phyloP scores from a whole-genome alignment of 2,113 vertebrate species.

The Beaufortia kweichowensis region DNA sequence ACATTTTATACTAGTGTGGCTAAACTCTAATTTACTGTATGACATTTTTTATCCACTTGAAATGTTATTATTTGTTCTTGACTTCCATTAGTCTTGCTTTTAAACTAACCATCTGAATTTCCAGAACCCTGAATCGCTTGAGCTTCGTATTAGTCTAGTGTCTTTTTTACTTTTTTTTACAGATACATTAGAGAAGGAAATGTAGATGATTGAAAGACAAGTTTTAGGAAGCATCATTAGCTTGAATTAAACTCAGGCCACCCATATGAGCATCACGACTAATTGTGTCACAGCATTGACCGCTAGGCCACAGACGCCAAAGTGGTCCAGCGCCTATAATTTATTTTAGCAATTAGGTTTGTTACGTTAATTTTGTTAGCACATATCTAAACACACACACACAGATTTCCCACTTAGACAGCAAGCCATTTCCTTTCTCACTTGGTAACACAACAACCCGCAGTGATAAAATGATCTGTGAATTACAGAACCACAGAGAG shows the following conservation, averaged over 20 bases:
- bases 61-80: too few species aligned
- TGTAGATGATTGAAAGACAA: too few species aligned
- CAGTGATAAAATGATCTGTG: slow-evolving; percentile 37
- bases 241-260: not conserved
- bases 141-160: too few species aligned
- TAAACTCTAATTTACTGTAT: too few species aligned
- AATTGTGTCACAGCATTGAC: not conserved
- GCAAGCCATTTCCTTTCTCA: slow-evolving; percentile 29
- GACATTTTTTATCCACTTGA: too few species aligned
- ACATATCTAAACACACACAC: slow-evolving; percentile 20
- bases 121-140: too few species aligned
- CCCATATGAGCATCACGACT: not conserved
- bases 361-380: slow-evolving; percentile 11
- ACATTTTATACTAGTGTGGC: too few species aligned
- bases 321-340: slow-evolving; percentile 11
- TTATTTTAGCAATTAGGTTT: not conserved
- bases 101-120: too few species aligned
- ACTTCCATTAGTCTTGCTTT: too few species aligned
- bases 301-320: not conserved
- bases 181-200: not conserved
- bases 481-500: slow-evolving; percentile 31
- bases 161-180: not conserved
- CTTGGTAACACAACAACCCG: slow-evolving; percentile 24
- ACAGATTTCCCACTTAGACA: slow-evolving; percentile 30
- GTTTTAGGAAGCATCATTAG: too few species aligned